Evolutionary conservation across 2,113 vertebrate species (phyloP), one percentile per base, ranked within the genome.

Genomic region (Alectura lathami): DNA sequence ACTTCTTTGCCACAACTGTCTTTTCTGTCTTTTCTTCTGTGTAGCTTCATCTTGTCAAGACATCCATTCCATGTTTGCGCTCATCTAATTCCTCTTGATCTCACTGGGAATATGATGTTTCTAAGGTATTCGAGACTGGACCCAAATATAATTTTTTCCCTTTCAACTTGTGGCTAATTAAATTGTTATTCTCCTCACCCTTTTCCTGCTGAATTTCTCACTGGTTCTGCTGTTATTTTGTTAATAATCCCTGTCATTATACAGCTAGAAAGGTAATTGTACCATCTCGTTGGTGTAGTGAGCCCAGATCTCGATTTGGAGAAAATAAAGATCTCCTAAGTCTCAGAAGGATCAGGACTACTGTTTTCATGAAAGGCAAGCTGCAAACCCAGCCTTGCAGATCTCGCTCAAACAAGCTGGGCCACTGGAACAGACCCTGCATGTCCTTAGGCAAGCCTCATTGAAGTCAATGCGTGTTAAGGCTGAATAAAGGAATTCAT

Each of bases 401-500:
- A 38, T 53, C 1, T 0, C 23, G 32, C 48, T 85, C 48, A 73
- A 34, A 64, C 59, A 88, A 85, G 53, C 60, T 53, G 43, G 78
- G 68, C 69, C 43, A 30, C 59, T 81, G 59, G 64, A 88, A 85
- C 53, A 78, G 77, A 24, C 27, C 53, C 70, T 53, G 53, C 42
- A 6, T 88, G 75, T 93, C 94, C 80, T 93, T 88, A 91, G 84
- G 75, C 80, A 77, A 85, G 34, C 40, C 59, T 85, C 59, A 64
- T 18, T 78, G 75, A 88, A 91, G 75, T 53, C 57, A 62, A 66
- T 6, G 47, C 0, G 3, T 6, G 6, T 68, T 91, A 88, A 63
- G 50, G 30, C 42, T 69, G 84, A 93, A 78, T 91, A 85, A 91
- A 95, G 54, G 59, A 64, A 88, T 93, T 69, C n/a, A 88, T 82